Base-by-base conservation (phyloP, 2,113 vertebrate genomes). In the Sterna hirundo region DNA sequence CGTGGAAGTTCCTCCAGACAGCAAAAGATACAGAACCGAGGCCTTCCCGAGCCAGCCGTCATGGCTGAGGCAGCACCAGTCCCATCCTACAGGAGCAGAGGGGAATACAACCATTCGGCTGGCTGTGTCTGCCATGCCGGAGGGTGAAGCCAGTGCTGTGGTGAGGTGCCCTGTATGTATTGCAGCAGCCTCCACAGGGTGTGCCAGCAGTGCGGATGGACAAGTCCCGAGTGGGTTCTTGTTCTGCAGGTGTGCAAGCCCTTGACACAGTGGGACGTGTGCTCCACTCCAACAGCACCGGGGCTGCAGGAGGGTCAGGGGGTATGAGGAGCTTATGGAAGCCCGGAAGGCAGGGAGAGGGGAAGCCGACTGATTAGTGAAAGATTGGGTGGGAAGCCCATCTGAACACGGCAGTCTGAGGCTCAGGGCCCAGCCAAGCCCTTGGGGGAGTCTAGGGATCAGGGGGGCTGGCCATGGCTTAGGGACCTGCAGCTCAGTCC, bases 91-190 rank as follows among this genome's bases (percentile, higher is more conserved):
- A 0, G 78, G 69, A 77, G 20, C 4, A 0, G 58, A 32, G 32
- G 6, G 32, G 42, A 49, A 30, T 2, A 6, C 30, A 3, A 0
- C 47, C 16, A 0, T 38, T 18, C 0, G 0, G 21, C 5, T 34
- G 58, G 62, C 52, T 13, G 16, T 8, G 20, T 0, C 2, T 57
- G 57, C 51, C 9, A 0, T 4, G 6, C 46, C 54, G 12, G 25
- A 25, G 9, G 4, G n/a, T 10, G 32, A 2, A 55, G 46, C 46
- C 6, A 1, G 55, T 11, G 10, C 62, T 1, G 0, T 23, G 7
- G 11, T 5, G 9, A 30, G 49, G 55, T 57, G 49, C 44, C 6
- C 4, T 3, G 9, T 19, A 26, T 14, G 34, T 18, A 1, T 58
- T 30, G 52, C 79, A 51, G 66, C n/a, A 72, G 83, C 30, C 38